Evolutionary conservation across 2,888 invertebrate species (phyloP).

Genomic region (Philhelius pedissequus): DNA sequence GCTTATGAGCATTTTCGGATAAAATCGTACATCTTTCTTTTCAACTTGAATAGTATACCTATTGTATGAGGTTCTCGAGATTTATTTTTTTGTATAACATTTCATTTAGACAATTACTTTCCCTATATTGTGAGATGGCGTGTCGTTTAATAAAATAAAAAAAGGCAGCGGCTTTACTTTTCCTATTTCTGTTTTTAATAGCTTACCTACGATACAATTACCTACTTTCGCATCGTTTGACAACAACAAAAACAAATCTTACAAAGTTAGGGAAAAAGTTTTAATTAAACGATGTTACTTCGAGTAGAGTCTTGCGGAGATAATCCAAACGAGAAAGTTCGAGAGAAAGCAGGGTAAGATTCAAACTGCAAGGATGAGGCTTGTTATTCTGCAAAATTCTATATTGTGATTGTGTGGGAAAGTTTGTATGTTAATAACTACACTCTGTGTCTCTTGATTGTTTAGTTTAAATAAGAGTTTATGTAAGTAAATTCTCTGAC

Average conservation of each 20-base stretch:
- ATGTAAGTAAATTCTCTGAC: too few species aligned
- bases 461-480: neutral
- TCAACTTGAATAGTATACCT: neutral
- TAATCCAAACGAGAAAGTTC: neutral
- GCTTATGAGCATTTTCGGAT: slow-evolving; percentile 10
- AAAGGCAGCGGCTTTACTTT: slow-evolving; percentile 30
- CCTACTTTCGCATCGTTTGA: slow-evolving; percentile 28
- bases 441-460: neutral
- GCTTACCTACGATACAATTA: slow-evolving; percentile 21
- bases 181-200: slow-evolving; percentile 30
- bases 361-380: neutral
- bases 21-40: slow-evolving; percentile 4
- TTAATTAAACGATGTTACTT: slow-evolving; percentile 61
- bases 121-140: slow-evolving; percentile 27
- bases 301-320: slow-evolving; percentile 6
- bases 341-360: neutral
- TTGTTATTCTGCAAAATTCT: neutral
- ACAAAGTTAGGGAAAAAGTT: slow-evolving; percentile 51
- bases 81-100: slow-evolving; percentile 8
- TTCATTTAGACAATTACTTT: slow-evolving; percentile 63
- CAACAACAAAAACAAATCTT: neutral
- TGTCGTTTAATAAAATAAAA: slow-evolving; percentile 52
- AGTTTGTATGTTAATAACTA: neutral
- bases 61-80: neutral
- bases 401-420: slow-evolving; percentile 12